phyloP scores from a whole-genome alignment of 2,888 invertebrate species.

The Pachycephus smyrnensis region DNA sequence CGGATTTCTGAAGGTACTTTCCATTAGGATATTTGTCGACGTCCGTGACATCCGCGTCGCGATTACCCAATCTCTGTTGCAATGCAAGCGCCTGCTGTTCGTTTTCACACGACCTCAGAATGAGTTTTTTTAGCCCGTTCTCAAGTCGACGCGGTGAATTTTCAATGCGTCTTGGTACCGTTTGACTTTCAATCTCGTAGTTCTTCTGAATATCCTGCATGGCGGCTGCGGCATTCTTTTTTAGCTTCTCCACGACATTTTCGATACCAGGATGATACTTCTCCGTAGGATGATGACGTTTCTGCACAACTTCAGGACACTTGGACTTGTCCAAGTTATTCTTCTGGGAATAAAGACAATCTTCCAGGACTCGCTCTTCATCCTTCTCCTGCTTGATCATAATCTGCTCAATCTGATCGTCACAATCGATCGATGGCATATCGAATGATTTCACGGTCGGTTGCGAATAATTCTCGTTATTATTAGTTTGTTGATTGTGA shows the following conservation, averaged over 20 bases:
- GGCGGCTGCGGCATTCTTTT: slow-evolving; percentile 57
- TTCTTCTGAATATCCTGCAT: slow-evolving; percentile 31
- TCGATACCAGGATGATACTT: slow-evolving; percentile 57
- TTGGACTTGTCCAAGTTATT: slow-evolving; percentile 18
- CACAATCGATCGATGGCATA: slow-evolving; percentile 60
- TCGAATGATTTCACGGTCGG: slow-evolving; percentile 54
- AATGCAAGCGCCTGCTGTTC: slow-evolving; percentile 11
- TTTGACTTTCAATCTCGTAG: slow-evolving; percentile 5
- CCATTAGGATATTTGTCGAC: background rate
- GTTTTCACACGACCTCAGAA: slow-evolving; percentile 51
- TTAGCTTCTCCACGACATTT: slow-evolving; percentile 61
- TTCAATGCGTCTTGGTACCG: slow-evolving; percentile 13
- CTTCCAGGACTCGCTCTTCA: slow-evolving; percentile 23
- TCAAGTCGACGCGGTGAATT: slow-evolving; percentile 40
- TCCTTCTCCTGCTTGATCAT: slow-evolving; percentile 46
- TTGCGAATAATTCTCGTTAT: slow-evolving; percentile 29
- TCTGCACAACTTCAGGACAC: slow-evolving; percentile 24
- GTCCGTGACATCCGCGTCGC: background rate
- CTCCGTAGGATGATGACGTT: slow-evolving; percentile 38
- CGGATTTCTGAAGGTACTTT: slow-evolving; percentile 6
- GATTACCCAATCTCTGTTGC: slow-evolving; percentile 3
- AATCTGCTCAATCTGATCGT: slow-evolving; percentile 40
- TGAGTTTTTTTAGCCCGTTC: slow-evolving; percentile 52
- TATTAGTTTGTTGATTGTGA: background rate
- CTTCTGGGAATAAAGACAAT: slow-evolving; percentile 19